Base-by-base conservation (phyloP, 2,113 vertebrate species). In the Eulemur macaco region DNA sequence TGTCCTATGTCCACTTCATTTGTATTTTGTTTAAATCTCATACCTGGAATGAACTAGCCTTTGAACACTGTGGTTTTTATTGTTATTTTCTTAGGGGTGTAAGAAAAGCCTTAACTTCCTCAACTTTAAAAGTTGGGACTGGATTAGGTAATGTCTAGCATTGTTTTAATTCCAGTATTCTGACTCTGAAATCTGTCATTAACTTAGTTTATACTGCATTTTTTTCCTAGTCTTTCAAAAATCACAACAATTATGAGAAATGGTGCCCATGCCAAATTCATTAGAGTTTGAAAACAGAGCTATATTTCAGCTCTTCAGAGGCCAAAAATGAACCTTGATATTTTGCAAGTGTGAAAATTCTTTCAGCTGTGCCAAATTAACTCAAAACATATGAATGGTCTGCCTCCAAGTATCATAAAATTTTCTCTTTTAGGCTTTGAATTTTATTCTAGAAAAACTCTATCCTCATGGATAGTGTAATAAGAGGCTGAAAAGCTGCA, bases 261-360 rank as follows among this genome's bases (percentile, higher is more conserved):
- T 42, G 7, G 27, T 27, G 4, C 45, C 68, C n/a, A 66, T 86
- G 92, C 94, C 95, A 96, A 82, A 96, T 86, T 91, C 77, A 94
- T 95, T 80, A 92, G 58, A 60, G 37, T 86, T 96, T 83, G 87
- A 94, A 98, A 97, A 96, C 52, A 95, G 47, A 83, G 78, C 73
- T 90, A 1, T 78, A 58, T 82, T 96, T 95, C 27, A 94, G 78
- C 27, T 84, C 27, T 93, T 95, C 60, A 47, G 73, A 94, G 63
- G 86, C 68, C 78, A 86, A 96, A 81, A 96, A 60, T 31, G 73
- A 96, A 89, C 88, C 87, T 37, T 84, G 82, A 94, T 82, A 86
- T 91, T 96, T 96, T 92, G 77, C 64, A 97, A 97, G 78, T 95
- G 93, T 94, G 73, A 97, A 96, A 91, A 86, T 86, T 89, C 68